Conservation (phyloP, 1,140 invertebrate genomes). For the Papilio polytes region DNA sequence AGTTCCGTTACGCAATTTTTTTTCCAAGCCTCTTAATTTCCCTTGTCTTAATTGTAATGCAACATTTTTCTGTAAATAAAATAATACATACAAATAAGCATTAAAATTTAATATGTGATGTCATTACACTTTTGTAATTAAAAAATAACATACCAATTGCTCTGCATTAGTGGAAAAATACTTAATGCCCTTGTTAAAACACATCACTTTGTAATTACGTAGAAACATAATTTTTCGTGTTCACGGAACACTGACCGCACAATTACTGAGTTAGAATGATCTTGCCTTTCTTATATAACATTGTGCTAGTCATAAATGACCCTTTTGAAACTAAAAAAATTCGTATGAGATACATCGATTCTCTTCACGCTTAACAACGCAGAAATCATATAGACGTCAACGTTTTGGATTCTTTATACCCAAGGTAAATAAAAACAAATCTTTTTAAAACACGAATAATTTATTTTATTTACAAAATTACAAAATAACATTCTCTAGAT, state of each 20-base stretch:
- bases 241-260: not conserved
- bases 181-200: not conserved
- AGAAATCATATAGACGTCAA: not conserved
- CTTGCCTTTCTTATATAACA: not conserved
- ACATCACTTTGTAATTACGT: not conserved
- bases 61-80: not conserved
- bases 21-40: slow-evolving; percentile 14
- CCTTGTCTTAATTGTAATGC: not conserved
- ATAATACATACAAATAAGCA: no score
- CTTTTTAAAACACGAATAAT: slow-evolving; percentile 14
- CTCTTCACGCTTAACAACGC: not conserved
- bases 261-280: not conserved
- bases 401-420: no score
- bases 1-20: not conserved
- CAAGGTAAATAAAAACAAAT: not conserved
- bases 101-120: no score
- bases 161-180: not conserved
- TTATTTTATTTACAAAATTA: slow-evolving; percentile 30
- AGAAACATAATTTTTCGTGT: not conserved
- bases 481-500: not conserved
- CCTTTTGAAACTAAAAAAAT: no score
- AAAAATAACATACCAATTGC: not conserved
- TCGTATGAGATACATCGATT: no score
- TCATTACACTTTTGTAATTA: not conserved
- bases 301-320: not conserved